phyloP scores from a whole-genome alignment of 2,797 vertebrate species.

The Periophthalmus magnuspinnatus region DNA sequence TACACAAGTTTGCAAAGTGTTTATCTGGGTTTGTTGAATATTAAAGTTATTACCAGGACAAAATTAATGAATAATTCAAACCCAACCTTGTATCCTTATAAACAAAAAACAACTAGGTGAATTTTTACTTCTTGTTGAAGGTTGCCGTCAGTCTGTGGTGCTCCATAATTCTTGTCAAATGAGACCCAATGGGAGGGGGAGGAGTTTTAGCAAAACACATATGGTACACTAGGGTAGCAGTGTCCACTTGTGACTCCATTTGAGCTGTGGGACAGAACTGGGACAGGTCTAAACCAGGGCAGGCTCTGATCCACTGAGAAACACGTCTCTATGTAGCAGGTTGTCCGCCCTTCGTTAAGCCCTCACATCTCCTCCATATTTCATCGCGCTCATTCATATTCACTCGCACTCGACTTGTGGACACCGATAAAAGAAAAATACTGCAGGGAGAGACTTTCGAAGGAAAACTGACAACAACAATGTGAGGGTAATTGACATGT shows the following conservation, averaged over 20 bases:
- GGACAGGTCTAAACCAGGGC: slow-evolving; percentile 68
- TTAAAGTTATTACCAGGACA: slow-evolving; percentile 17
- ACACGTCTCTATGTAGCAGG: slow-evolving; percentile 57
- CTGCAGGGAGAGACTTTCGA: slow-evolving; percentile 16
- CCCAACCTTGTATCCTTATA: not conserved
- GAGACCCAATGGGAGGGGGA: slow-evolving; percentile 20
- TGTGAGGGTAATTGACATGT: slow-evolving; percentile 16
- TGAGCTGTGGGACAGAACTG: slow-evolving; percentile 61
- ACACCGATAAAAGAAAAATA: slow-evolving; percentile 14
- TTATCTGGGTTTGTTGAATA: slow-evolving; percentile 27
- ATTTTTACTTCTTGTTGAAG: slow-evolving; percentile 2
- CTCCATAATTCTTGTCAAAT: slow-evolving; percentile 24
- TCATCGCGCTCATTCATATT: slow-evolving; percentile 60
- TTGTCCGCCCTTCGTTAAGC: slow-evolving; percentile 61
- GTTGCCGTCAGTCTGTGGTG: not conserved
- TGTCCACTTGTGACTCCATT: slow-evolving; percentile 30
- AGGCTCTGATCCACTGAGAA: slow-evolving; percentile 58
- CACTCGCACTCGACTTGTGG: slow-evolving; percentile 19
- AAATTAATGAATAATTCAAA: slow-evolving; percentile 2
- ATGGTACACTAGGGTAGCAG: not conserved
- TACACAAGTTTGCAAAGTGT: slow-evolving; percentile 22
- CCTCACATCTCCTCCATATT: slow-evolving; percentile 53
- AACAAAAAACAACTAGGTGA: not conserved
- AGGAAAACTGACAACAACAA: slow-evolving; percentile 31
- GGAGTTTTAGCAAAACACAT: slow-evolving; percentile 7